Base-by-base conservation (phyloP, 1,140 invertebrate species). In the Eurosta solidaginis region DNA sequence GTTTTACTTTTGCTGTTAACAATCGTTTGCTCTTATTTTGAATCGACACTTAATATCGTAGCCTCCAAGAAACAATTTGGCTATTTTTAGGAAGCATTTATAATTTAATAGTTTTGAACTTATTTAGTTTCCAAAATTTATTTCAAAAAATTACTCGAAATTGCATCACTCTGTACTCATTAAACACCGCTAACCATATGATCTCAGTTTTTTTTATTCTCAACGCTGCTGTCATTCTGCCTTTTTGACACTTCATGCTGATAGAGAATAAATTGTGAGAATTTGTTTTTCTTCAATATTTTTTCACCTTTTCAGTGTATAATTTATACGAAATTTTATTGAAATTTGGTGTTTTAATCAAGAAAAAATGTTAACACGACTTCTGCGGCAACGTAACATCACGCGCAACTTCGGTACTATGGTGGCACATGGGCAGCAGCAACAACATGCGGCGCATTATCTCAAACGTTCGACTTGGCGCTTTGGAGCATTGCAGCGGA, bases 321-420 rank as follows among this genome's bases (percentile, higher is more conserved):
- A 68, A 36, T 68, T 68, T 68, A 22, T 40, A 40, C 20, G 5
- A 68, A 68, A 63, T n/a, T 14, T 5, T 63, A 36, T 2, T 54
- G 4, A 63, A 20, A 68, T 68, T 40, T 5, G 10, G n/a, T 20
- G n/a, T 6, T 4, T n/a, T n/a, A n/a, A n/a, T n/a, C n/a, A n/a
- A n/a, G n/a, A n/a, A 20, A 77, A 59, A 63, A 77, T 77, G 76
- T 42, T 77, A 20, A 25, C 76, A 3, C 52, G 52, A 63, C 29
- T 77, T 3, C n/a, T 68, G 10, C 36, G 54, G 3, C 54, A 59
- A 2, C 54, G 50, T 2, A 7, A 20, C n/a, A 3, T 77, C 2
- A 45, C 52, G 12, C 76, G 52, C n/a, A 68, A 14, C 5, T 9
- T 76, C 20, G 22, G 42, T 50, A 76, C 27, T 3, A 9, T 68